A percentile compares a stretch with the other conserved stretches of the same genome.
Evolutionary conservation across 1,140 invertebrate genomes (phyloP).

Genomic region (Macrotrachela quadricornifera): DNA sequence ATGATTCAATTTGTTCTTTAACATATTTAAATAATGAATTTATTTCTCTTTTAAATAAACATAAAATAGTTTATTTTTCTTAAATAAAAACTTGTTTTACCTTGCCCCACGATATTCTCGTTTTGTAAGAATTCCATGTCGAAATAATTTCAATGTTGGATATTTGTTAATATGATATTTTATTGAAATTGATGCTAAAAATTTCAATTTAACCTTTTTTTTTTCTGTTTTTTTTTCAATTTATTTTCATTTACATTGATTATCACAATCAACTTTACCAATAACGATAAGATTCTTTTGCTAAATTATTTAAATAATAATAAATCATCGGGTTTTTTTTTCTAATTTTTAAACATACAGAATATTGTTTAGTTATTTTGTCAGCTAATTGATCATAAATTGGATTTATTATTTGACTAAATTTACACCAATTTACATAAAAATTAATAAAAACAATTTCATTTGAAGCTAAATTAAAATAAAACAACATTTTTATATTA

Average conservation of each 20-base stretch:
- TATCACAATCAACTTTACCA: conserved; percentile 8
- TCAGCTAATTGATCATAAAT: conserved; percentile 8
- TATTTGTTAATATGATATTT: conserved; percentile 45
- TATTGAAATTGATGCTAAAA: not conserved
- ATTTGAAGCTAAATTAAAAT: not conserved
- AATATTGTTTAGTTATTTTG: not conserved
- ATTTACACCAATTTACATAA: conserved; percentile 8
- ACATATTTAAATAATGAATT: conserved; percentile 71
- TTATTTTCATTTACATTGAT: conserved; percentile 26
- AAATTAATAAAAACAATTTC: conserved; percentile 9
- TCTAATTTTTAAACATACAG: not conserved
- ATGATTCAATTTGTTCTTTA: conserved; percentile 64
- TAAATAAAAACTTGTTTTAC: conserved; percentile 25
- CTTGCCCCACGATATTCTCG: conserved; percentile 65
- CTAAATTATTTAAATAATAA: conserved; percentile 2
- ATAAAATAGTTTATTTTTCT: not conserved
- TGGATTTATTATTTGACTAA: conserved; percentile 8
- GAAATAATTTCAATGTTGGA: conserved; percentile 83
- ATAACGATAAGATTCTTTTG: not conserved
- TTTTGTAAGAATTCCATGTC: conserved; percentile 76
- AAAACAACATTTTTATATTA: conserved; percentile 8
- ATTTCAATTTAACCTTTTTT: too few relatives aligned
- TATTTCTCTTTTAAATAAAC: conserved; percentile 34
- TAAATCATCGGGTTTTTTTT: too few relatives aligned
- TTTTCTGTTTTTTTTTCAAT: too few relatives aligned